A percentile compares a stretch with the other conserved stretches of the same genome.
Conservation (phyloP, 2,797 vertebrate genomes). For the Neostethus bicornis region DNA sequence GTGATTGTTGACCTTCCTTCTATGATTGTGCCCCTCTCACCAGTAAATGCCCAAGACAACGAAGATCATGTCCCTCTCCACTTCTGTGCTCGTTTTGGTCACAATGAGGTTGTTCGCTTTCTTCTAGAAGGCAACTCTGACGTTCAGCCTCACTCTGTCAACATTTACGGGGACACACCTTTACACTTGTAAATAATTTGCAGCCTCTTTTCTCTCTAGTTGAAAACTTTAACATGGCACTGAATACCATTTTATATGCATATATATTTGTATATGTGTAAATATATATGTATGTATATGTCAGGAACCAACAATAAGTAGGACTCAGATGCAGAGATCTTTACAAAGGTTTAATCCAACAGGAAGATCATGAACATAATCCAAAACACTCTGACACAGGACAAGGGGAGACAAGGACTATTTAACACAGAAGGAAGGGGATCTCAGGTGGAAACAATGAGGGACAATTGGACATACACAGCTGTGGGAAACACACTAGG, state of each 20-base stretch:
- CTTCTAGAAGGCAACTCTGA: slow-evolving; percentile 86
- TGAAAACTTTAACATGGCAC: neutral
- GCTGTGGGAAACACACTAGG: too few species aligned
- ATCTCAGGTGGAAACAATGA: too few species aligned
- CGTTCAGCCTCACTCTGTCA: slow-evolving; percentile 89
- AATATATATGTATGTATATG: too few species aligned
- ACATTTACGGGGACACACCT: slow-evolving; percentile 94
- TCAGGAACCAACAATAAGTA: too few species aligned
- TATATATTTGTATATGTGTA: too few species aligned
- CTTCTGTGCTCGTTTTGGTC: slow-evolving; percentile 93
- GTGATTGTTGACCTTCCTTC: neutral
- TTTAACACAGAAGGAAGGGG: too few species aligned
- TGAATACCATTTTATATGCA: slow-evolving; percentile 41
- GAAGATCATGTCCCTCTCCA: slow-evolving; percentile 93
- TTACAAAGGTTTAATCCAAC: too few species aligned
- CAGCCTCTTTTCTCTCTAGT: neutral
- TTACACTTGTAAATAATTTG: slow-evolving; percentile 84
- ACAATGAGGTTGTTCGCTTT: slow-evolving; percentile 85
- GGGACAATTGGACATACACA: too few species aligned
- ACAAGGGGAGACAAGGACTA: too few species aligned
- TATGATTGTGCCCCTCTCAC: neutral
- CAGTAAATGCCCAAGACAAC: slow-evolving; percentile 94
- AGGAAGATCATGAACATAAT: too few species aligned
- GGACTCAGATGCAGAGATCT: too few species aligned
- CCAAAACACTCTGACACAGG: too few species aligned